A percentile compares a stretch with the other conserved stretches of the same genome.
Evolutionary conservation across 2,888 invertebrate species (phyloP).

Genomic region (Ischnura elegans): DNA sequence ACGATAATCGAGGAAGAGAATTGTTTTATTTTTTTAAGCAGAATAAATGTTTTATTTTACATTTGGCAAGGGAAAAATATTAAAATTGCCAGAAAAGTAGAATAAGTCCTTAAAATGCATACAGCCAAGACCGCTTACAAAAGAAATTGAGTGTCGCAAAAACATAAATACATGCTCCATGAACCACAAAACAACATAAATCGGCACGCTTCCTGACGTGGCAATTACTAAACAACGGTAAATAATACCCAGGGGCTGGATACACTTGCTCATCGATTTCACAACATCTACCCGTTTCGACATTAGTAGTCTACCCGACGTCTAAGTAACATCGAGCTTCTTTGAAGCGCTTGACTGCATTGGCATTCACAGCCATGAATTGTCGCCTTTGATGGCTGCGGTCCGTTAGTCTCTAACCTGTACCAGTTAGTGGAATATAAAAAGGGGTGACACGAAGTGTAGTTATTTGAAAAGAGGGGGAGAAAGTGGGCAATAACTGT

Average conservation of each 20-base stretch:
- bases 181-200: neutral
- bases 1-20: too few relatives aligned
- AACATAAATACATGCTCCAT: neutral
- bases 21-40: too few relatives aligned
- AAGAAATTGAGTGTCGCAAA: neutral
- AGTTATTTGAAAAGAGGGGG: neutral
- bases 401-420: conserved; percentile 25
- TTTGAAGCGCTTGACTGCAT: conserved; percentile 10
- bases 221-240: conserved; percentile 27
- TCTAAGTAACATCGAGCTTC: neutral
- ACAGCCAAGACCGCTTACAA: neutral
- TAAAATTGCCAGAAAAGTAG: neutral
- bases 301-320: conserved; percentile 33
- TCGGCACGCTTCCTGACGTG: neutral
- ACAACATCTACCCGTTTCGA: neutral
- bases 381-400: conserved; percentile 26
- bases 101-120: neutral
- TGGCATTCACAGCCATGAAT: neutral
- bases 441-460: neutral
- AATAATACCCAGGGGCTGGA: neutral
- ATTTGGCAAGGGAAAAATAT: too few relatives aligned
- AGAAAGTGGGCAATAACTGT: neutral
- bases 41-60: too few relatives aligned
- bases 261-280: neutral
- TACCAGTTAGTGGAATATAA: conserved; percentile 7